A percentile compares a stretch with the other conserved stretches of the same genome.
Evolutionary conservation across 2,888 invertebrate species (phyloP).

Genomic region (Amblyjoppa proteus): DNA sequence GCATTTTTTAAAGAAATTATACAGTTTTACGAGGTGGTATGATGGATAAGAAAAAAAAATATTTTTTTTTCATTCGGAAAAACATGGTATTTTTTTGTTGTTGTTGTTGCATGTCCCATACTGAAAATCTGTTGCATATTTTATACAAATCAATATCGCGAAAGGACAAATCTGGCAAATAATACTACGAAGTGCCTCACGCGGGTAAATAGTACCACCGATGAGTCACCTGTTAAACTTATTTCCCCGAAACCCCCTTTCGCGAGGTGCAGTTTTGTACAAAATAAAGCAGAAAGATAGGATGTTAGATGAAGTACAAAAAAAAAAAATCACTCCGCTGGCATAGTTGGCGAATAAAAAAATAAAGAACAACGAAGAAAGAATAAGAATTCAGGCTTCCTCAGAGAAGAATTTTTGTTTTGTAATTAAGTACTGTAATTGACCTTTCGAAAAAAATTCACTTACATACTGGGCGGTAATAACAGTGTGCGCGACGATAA

Average conservation of each 20-base stretch:
- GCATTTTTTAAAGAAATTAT: not conserved
- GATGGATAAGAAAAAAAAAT: not conserved
- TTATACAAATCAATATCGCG: not conserved
- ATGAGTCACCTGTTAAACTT: not conserved
- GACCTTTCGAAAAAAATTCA: no score
- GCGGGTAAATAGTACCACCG: not conserved
- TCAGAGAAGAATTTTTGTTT: not conserved
- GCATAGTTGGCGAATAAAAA: not conserved
- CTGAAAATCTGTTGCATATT: not conserved
- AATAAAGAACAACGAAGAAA: no score
- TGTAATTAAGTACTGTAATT: no score
- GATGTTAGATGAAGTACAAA: not conserved
- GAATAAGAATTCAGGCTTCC: not conserved
- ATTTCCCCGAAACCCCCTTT: not conserved
- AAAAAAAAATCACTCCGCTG: not conserved
- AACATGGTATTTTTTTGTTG: not conserved
- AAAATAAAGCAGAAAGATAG: not conserved
- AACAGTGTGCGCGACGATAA: no score
- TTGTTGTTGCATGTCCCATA: not conserved
- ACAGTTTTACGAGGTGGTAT: not conserved
- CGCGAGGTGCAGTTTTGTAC: not conserved
- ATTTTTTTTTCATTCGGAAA: constrained; percentile 14
- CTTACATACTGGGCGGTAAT: no score
- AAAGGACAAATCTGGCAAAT: not conserved
- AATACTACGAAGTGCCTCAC: constrained; percentile 1